Conservation (phyloP, 2,888 invertebrate species). For the Oligia fasciuncula region DNA sequence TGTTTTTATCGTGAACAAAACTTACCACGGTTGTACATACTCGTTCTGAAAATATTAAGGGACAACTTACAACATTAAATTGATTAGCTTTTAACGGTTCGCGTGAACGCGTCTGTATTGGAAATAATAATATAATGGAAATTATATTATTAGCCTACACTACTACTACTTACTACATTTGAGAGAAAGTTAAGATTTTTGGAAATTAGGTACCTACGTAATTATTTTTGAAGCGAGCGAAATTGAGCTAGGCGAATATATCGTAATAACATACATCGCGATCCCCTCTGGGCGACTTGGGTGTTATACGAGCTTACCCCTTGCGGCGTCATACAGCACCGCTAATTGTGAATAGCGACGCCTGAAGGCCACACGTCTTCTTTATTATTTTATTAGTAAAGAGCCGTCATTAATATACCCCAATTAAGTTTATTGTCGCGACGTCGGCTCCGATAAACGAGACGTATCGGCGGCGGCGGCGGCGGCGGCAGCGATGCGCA, state of each 20-base stretch:
- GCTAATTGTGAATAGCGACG: slow-evolving; percentile 80
- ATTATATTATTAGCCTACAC: slow-evolving; percentile 35
- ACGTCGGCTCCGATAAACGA: slow-evolving; percentile 85
- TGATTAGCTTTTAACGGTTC: slow-evolving; percentile 71
- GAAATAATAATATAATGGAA: slow-evolving; percentile 45
- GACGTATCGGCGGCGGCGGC: slow-evolving; percentile 79
- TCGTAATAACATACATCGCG: slow-evolving; percentile 2
- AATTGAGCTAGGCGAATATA: slow-evolving; percentile 2
- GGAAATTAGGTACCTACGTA: not conserved
- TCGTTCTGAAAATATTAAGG: slow-evolving; percentile 72
- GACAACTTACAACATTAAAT: slow-evolving; percentile 67
- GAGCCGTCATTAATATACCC: slow-evolving; percentile 85
- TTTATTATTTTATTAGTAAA: slow-evolving; percentile 87
- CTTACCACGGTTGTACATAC: slow-evolving; percentile 57
- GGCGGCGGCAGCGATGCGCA: slow-evolving; percentile 77
- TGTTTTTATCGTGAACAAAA: slow-evolving; percentile 68
- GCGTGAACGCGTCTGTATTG: slow-evolving; percentile 61
- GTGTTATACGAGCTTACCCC: slow-evolving; percentile 29
- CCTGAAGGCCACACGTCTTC: slow-evolving; percentile 80
- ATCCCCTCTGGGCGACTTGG: slow-evolving; percentile 10
- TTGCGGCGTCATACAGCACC: slow-evolving; percentile 37
- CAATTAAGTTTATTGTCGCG: slow-evolving; percentile 88
- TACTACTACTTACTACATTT: not conserved
- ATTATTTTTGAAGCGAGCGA: slow-evolving; percentile 6
- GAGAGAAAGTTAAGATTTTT: not conserved